These are phyloP conservation scores for Xylocampa areola DNA, from an alignment of 2,888 invertebrate species.

Conservation along the genomic window DNA sequence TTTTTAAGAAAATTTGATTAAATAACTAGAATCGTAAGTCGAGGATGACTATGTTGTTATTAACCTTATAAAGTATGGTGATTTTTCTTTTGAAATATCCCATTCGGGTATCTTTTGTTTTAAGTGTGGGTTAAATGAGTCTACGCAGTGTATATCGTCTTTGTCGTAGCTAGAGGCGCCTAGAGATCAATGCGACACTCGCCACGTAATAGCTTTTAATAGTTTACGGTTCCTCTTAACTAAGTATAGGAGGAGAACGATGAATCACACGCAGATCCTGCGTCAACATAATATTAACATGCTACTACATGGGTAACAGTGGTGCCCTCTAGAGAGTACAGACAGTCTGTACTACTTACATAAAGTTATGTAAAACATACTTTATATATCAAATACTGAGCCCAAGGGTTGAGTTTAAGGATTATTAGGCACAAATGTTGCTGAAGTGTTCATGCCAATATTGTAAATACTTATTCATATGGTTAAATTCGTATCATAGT, in stretches of 20 bases:
- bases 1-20: too few relatives aligned
- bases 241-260: background rate
- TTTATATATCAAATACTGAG: conserved; percentile 29
- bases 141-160: background rate
- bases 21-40: too few relatives aligned
- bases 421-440: conserved; percentile 10
- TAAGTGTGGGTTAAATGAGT: background rate
- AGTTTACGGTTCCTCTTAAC: background rate
- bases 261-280: background rate
- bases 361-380: conserved; percentile 20
- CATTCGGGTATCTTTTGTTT: background rate
- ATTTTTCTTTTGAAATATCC: background rate
- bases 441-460: background rate
- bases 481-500: too few relatives aligned
- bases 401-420: conserved; percentile 7
- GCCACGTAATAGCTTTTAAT: conserved; percentile 33
- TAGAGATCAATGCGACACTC: conserved; percentile 47
- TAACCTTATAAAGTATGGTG: background rate
- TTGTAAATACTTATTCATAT: background rate
- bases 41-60: background rate
- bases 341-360: conserved; percentile 9
- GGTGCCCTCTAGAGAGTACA: conserved; percentile 10
- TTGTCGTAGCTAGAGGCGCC: conserved; percentile 33
- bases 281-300: conserved; percentile 2
- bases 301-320: conserved; percentile 11